Evolutionary conservation across 1,140 invertebrate species (phyloP).

Genomic region (Papilio glaucus): DNA sequence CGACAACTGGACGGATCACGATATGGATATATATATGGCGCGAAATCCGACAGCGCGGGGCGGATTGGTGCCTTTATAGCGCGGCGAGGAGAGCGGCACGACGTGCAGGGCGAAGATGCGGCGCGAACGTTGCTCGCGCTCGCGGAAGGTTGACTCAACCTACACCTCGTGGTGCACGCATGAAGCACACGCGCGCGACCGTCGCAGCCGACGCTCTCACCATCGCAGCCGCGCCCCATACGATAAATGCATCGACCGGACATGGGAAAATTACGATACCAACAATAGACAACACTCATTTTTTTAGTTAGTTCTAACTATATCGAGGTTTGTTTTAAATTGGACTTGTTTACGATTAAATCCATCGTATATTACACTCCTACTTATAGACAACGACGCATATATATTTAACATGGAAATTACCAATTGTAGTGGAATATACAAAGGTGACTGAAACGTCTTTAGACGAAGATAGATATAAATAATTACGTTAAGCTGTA

Average conservation of each 20-base stretch:
- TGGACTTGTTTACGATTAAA: background rate
- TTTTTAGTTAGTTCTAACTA: background rate
- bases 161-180: slow-evolving; percentile 58
- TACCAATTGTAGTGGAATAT: background rate
- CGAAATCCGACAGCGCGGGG: slow-evolving; percentile 93
- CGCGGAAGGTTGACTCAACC: slow-evolving; percentile 41
- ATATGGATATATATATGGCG: slow-evolving; percentile 97
- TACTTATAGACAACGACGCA: background rate
- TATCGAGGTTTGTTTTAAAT: background rate
- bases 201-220: slow-evolving; percentile 50
- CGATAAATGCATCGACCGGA: slow-evolving; percentile 42
- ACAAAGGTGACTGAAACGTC: background rate
- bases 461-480: background rate
- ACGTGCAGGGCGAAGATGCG: slow-evolving; percentile 49
- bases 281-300: slow-evolving; percentile 22
- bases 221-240: slow-evolving; percentile 48
- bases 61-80: slow-evolving; percentile 92
- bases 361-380: background rate
- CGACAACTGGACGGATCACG: slow-evolving; percentile 97
- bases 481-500: background rate
- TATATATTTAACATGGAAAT: background rate
- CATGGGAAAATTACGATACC: slow-evolving; percentile 33
- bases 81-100: slow-evolving; percentile 51
- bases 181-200: slow-evolving; percentile 45
- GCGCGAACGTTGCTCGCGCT: slow-evolving; percentile 52